Evolutionary conservation across 2,113 vertebrate genomes (phyloP).

Genomic region (Cephalopterus ornatus): DNA sequence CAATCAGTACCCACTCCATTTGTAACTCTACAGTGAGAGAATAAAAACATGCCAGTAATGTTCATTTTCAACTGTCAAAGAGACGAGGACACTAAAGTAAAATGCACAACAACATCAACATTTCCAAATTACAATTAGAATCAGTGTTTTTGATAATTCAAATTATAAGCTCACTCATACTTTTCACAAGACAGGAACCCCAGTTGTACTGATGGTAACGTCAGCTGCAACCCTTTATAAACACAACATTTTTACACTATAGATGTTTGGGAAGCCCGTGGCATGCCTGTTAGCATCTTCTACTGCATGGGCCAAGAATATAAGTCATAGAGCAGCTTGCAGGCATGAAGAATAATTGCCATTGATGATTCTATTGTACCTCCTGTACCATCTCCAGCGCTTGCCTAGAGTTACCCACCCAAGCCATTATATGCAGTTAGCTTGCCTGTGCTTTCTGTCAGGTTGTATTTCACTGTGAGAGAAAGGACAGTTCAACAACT

Average conservation of each 20-base stretch:
- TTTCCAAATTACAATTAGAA: not conserved
- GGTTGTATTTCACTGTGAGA: not conserved
- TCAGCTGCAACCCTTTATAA: not conserved
- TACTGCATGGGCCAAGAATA: not conserved
- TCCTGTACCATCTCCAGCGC: not conserved
- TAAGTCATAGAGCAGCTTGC: not conserved
- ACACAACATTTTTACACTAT: not conserved
- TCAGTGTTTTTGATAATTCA: not conserved
- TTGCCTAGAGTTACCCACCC: not conserved
- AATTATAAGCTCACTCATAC: not conserved
- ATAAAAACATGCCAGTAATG: fast-evolving
- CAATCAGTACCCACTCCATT: not conserved
- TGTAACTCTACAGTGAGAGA: not conserved
- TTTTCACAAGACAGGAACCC: not conserved
- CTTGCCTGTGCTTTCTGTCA: not conserved
- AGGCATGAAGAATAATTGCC: not conserved
- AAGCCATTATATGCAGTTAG: not conserved
- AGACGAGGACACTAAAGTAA: not conserved
- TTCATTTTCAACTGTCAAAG: not conserved
- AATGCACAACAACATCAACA: not conserved
- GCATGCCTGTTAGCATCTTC: not conserved
- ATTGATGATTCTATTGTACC: fast-evolving
- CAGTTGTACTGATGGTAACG: not conserved
- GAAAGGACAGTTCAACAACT: not conserved
- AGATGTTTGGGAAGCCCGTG: fast-evolving